Evolutionary conservation across 2,113 vertebrate species (phyloP).

Genomic region (human): DNA sequence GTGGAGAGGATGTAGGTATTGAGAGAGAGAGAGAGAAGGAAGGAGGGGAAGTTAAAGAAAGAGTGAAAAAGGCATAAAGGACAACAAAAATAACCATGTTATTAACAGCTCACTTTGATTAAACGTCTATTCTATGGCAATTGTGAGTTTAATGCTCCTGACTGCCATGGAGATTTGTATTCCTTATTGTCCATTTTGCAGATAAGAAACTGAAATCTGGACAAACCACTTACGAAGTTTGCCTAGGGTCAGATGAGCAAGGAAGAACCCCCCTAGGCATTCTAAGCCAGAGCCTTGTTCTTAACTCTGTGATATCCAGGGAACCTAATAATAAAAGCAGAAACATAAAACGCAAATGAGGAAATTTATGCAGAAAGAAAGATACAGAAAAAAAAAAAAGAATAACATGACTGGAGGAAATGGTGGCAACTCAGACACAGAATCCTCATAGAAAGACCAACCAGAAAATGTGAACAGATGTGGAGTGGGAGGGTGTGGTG

Average conservation of each 20-base stretch:
- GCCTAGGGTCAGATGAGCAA: background rate
- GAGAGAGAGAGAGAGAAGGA: background rate
- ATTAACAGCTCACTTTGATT: background rate
- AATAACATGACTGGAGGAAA: background rate
- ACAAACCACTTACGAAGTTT: background rate
- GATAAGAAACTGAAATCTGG: background rate
- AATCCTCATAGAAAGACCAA: background rate
- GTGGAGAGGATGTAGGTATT: background rate
- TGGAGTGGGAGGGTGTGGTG: accelerated
- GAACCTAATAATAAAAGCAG: background rate
- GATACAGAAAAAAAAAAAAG: background rate
- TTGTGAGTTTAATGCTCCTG: background rate
- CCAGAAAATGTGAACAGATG: background rate
- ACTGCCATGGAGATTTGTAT: background rate
- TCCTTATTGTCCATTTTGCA: background rate
- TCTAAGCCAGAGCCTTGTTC: background rate
- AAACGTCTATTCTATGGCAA: background rate
- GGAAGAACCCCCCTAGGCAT: background rate
- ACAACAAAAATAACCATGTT: background rate
- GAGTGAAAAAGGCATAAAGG: background rate
- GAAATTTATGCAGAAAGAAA: background rate
- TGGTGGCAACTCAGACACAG: background rate
- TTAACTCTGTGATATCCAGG: background rate
- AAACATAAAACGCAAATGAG: background rate
- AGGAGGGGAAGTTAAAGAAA: background rate